A percentile compares a stretch with the other conserved stretches of the same genome.
Conservation (phyloP, 2,888 invertebrate genomes). For the Monopis laevigella region DNA sequence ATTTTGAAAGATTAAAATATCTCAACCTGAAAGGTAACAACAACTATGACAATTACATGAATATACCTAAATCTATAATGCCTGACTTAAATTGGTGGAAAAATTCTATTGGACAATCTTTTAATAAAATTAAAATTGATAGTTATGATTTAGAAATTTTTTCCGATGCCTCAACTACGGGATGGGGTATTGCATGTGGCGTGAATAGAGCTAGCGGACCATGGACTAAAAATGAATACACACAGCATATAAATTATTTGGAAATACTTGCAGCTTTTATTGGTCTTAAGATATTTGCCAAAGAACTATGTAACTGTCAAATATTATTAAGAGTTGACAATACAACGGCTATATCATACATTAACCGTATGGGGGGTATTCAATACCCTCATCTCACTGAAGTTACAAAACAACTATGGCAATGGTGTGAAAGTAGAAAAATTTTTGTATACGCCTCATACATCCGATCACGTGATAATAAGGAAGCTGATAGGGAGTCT, state of each 20-base stretch:
- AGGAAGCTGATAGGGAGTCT: slow-evolving; percentile 18
- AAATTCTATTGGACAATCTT: neutral
- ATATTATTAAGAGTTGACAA: slow-evolving; percentile 11
- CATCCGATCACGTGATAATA: slow-evolving; percentile 16
- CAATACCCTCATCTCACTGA: slow-evolving; percentile 17
- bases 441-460: slow-evolving; percentile 18
- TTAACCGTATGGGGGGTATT: slow-evolving; percentile 15
- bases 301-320: slow-evolving; percentile 3
- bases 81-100: slow-evolving; percentile 5
- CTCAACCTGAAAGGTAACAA: neutral
- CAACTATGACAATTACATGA: neutral
- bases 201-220: slow-evolving; percentile 3
- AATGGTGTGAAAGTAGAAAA: slow-evolving; percentile 18
- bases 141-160: slow-evolving; percentile 9
- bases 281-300: slow-evolving; percentile 13
- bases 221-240: slow-evolving; percentile 4
- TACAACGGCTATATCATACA: slow-evolving; percentile 14
- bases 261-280: slow-evolving; percentile 10
- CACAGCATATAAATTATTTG: slow-evolving; percentile 11
- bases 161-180: slow-evolving; percentile 7
- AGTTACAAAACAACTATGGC: slow-evolving; percentile 16
- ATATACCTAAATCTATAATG: neutral
- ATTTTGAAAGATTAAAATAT: slow-evolving; percentile 1
- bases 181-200: slow-evolving; percentile 10
- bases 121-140: slow-evolving; percentile 1